Base-by-base conservation (phyloP, 2,888 invertebrate species). In the Leucophenga maculata region DNA sequence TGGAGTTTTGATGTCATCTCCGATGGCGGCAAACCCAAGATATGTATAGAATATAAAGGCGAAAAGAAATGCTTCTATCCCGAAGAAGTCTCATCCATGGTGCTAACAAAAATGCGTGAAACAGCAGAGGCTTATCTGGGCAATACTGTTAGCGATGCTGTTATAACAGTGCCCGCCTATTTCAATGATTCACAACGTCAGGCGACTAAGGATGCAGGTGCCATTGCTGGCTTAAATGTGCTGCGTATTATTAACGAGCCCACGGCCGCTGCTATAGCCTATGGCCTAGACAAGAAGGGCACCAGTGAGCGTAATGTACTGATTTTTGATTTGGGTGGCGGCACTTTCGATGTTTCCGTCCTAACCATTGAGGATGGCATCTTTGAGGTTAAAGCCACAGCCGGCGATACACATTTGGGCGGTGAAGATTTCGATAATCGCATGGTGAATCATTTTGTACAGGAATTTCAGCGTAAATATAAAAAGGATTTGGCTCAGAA, bases 31-130 rank as follows among this genome's bases (percentile, higher is more conserved):
- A 95, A 94, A 89, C 95, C 95, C 71, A 94, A 94, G 88, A 94
- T 95, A 75, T 91, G 93, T 86, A 95, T 96, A 46, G 90, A 94
- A 75, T 97, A 95, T 91, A 97, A 97, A 88, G 96, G 96, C 60
- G 97, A 97, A 89, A 90, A 90, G 74, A 98, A 97, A 88, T 92
- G 92, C 67, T 97, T 97, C 91, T 95, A 93, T 90, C 96, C 97
- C 1, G 97, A 97, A 89, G 97, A 97, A 90, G 93, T 97, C 70
- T 95, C 94, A 81, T 96, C 96, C 39, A 97, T 97, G 97, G 96
- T 97, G 67, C 91, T 97, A 73, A 94, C 93, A 62, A 97, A 97
- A 88, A 97, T 97, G 97, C 96, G 95, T 91, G 93, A 94, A 86
- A 93, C 92, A 0, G 86, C 87, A 0, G 94, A 94, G 85, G 93